Evolutionary conservation across 2,888 invertebrate species (phyloP), one percentile per base, ranked within the genome.

Genomic region (Mesorhabditis spiculigera): DNA sequence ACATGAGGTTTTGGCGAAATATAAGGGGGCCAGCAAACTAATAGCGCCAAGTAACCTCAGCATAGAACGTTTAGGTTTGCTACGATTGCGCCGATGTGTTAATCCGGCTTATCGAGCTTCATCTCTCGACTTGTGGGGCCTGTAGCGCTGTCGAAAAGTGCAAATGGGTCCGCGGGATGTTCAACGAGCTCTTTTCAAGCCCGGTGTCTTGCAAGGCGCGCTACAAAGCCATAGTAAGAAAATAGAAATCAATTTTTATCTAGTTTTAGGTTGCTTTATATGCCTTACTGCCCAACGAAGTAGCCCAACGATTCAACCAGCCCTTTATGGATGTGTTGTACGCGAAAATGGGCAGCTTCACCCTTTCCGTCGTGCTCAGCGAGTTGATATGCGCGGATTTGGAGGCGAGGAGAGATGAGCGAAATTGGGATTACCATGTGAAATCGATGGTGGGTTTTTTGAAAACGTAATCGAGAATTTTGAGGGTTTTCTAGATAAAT

Each of bases 201-300:
- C 70, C 71, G 4, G 68, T 71, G 2, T 41, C 71, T 8, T 75
- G 74, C 64, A 69, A 70, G 41, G 71, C 78, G 0, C 65, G 74
- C 43, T 76, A 72, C 68, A 73, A 74, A 68, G 78, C 76, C 67
- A 76, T 79, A 41, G 70, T 72, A 13, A 68, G 71, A 50, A 13
- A 13, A 13, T 50, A 50, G 58, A 50, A 50, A 13, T 2, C 58
- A 13, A 50, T 13, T 13, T 50, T 10, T 50, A 50, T 50, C 28
- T 50, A 1, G 8, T 50, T 50, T 50, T 50, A 50, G 58, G n/a
- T 50, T 50, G n/a, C 58, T n/a, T n/a, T 50, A 13, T 50, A 50
- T 3, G 58, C 58, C n/a, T n/a, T 50, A 13, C 58, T 13, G n/a
- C 58, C 58, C 8, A 10, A 50, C 2, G 8, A 13, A n/a, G n/a